Evolutionary conservation across 2,797 vertebrate species (phyloP), one percentile per base, ranked within the genome.

Genomic region (Triplophysa bombifrons): DNA sequence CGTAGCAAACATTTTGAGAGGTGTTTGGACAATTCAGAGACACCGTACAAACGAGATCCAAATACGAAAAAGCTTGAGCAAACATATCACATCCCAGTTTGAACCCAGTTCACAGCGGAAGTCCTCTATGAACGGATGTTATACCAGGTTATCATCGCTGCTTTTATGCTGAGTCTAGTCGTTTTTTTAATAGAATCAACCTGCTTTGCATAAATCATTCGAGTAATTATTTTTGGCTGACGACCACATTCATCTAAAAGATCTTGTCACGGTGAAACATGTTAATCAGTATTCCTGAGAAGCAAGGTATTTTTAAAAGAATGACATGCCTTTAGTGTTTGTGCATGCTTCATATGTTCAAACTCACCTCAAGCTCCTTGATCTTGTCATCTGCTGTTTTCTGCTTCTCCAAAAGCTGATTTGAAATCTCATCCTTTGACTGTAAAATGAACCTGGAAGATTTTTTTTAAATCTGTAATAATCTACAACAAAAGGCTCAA

Each of bases 321-420:
- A 1, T 56, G 51, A 66, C 44, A 11, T 12, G 60, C 53, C 13
- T 53, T 56, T 17, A 38, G 2, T 55, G 17, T 48, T 44, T 71
- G 13, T 8, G 9, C 0, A 22, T 25, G 55, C 11, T 56, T 2
- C 44, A 46, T 20, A 55, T 56, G 17, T 20, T n/a, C 38, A 51
- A 16, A 89, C 90, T 84, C 92, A 98, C 97, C 95, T 99, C 97
- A 12, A 99, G 89, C 84, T 99, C 97, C 81, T 96, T 97, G 83
- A 99, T 96, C 89, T 99, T 99, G 87, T 97, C 95, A 78, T 98
- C 95, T 0, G 96, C 96, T 30, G 94, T 93, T 87, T 94, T 97
- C 90, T 97, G 96, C 91, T 98, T 98, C 85, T 96, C 96, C 80
- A 88, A 90, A 55, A 98, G 93, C 82, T 98, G 96, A 80, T 90